A percentile compares a stretch with the other conserved stretches of the same genome.
Evolutionary conservation across 1,140 invertebrate species (phyloP).

Genomic region (Pseudomyrmex cubaensis): DNA sequence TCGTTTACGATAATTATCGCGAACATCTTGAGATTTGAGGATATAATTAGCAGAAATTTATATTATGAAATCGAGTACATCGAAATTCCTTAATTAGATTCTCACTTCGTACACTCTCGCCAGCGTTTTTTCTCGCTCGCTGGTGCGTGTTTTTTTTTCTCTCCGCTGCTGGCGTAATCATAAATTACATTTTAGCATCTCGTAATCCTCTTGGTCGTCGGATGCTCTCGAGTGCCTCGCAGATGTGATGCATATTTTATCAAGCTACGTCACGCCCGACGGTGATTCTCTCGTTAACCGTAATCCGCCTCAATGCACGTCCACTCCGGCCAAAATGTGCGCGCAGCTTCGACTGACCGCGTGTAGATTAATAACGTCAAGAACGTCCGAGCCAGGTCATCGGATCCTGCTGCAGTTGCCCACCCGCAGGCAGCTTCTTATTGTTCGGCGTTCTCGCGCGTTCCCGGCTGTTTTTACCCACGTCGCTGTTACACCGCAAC

Average conservation of each 20-base stretch:
- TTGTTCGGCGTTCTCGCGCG: conserved; percentile 47
- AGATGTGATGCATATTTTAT: conserved; percentile 37
- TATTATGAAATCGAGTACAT: too few species aligned
- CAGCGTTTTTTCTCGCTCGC: neutral
- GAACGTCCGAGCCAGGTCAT: conserved; percentile 5
- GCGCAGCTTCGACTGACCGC: neutral
- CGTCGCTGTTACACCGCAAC: conserved; percentile 40
- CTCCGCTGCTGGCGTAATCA: neutral
- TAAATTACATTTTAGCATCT: conserved; percentile 34
- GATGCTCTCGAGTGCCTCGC: conserved; percentile 13
- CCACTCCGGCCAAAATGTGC: neutral
- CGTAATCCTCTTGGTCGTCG: neutral
- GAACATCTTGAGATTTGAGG: neutral
- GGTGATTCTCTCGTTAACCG: conserved; percentile 38
- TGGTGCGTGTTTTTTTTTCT: neutral
- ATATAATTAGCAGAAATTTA: neutral
- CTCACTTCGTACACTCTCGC: too few species aligned
- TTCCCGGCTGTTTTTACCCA: conserved; percentile 38
- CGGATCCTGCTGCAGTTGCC: conserved; percentile 12
- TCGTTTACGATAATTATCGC: neutral
- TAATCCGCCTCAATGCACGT: conserved; percentile 21
- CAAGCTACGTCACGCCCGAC: neutral
- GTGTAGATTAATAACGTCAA: conserved; percentile 2
- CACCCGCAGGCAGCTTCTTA: conserved; percentile 31
- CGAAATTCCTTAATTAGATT: too few species aligned